Base-by-base conservation (phyloP, 1,140 invertebrate species). In the Zelostemma sp. region DNA sequence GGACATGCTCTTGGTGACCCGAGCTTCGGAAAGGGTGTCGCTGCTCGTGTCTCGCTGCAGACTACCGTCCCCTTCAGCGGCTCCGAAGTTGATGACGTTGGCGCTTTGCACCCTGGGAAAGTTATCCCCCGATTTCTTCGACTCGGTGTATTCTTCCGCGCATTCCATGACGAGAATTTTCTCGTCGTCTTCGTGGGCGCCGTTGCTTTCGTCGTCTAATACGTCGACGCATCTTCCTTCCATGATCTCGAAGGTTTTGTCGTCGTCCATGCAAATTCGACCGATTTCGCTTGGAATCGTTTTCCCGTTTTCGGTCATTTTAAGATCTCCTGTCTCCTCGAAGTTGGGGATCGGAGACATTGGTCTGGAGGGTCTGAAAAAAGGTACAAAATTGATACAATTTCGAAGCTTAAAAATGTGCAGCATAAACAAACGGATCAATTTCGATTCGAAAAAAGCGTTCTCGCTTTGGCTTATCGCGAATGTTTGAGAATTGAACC, bases 321-420 rank as follows among this genome's bases (percentile, higher is more conserved):
- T 80, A 14, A 80, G 76, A 58, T 85, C 82, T 35, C 78, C 72
- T 75, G 18, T 83, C 25, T 89, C 85, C 46, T 84, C 83, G 73
- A 88, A 91, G 60, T 91, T 87, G 1, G 92, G 91, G 77, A 93
- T 90, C 12, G 93, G 93, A 12, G 92, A 95, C 87, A 93, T 90
- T 21, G 93, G 92, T 60, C 93, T 88, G 1, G 93, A 93, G 41
- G 90, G 87, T 74, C 91, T 92, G 74, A 72, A 88, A 85, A 62
- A 28, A 28, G n/a, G n/a, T n/a, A n/a, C n/a, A n/a, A n/a, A n/a
- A n/a, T n/a, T n/a, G n/a, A n/a, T n/a, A n/a, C n/a, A n/a, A n/a
- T n/a, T n/a, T n/a, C n/a, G n/a, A 73, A 67, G 43, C 6, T 31
- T 9, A 21, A 1, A 43, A 43, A 43, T 43, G 17, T 43, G 6